Evolutionary conservation across 2,797 vertebrate genomes (phyloP).

Genomic region (Garrulus glandarius): DNA sequence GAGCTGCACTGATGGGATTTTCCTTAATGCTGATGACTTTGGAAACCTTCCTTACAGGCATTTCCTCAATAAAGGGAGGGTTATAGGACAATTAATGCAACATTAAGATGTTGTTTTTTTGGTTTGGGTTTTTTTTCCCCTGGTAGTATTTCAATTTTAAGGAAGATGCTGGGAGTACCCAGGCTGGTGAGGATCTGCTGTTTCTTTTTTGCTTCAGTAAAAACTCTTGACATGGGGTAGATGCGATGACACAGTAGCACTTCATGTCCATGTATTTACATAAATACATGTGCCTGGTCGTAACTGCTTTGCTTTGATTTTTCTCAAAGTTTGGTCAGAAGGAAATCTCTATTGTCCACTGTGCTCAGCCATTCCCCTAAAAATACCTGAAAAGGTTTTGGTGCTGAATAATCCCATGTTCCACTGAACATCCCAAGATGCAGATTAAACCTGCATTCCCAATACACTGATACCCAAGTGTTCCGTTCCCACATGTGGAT

Average conservation of each 20-base stretch:
- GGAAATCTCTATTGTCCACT: background rate
- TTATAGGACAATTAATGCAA: constrained; percentile 44
- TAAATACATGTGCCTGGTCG: background rate
- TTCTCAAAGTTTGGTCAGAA: background rate
- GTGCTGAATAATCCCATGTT: background rate
- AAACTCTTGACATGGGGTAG: background rate
- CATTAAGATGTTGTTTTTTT: background rate
- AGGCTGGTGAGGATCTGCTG: background rate
- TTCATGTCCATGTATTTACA: background rate
- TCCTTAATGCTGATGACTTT: constrained; percentile 61
- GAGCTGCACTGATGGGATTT: constrained; percentile 36
- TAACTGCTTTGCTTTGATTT: background rate
- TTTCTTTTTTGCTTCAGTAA: background rate
- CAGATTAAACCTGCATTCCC: background rate
- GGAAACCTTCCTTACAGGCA: constrained; percentile 42
- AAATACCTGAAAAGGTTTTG: background rate
- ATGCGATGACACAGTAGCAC: background rate
- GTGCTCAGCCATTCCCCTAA: background rate
- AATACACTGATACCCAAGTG: fast-evolving
- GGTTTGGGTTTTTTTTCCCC: background rate
- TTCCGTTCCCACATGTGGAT: fast-evolving
- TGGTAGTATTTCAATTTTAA: background rate
- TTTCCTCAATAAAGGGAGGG: constrained; percentile 51
- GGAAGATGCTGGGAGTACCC: background rate
- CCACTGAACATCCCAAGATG: background rate